These are phyloP conservation scores for Endomychus coccineus DNA, from an alignment of 2,888 invertebrate species.

Conservation along the genomic window DNA sequence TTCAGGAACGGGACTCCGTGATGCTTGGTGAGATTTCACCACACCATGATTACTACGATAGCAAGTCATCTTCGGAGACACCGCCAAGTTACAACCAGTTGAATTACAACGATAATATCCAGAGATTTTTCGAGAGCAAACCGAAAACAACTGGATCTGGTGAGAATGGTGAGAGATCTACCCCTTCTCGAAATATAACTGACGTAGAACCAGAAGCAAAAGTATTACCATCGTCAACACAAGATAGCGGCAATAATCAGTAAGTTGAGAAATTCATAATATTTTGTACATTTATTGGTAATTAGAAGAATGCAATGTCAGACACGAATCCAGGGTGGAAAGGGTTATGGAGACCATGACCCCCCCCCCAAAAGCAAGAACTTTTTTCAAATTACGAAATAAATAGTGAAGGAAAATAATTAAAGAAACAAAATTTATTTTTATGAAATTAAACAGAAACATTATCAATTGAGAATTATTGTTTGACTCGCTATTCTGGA, in stretches of 20 bases:
- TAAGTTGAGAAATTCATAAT: slow-evolving; percentile 22
- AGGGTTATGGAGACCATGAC: too few species aligned
- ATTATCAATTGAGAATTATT: too few species aligned
- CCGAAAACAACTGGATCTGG: slow-evolving; percentile 54
- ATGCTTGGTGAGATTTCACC: slow-evolving; percentile 82
- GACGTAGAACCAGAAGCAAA: slow-evolving; percentile 43
- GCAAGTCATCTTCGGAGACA: slow-evolving; percentile 72
- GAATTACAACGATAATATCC: slow-evolving; percentile 72
- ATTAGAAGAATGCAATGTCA: neutral
- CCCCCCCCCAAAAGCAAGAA: too few species aligned
- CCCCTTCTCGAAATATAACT: slow-evolving; percentile 34
- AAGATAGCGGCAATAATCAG: slow-evolving; percentile 34
- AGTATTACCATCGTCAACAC: slow-evolving; percentile 26
- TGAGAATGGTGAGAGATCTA: slow-evolving; percentile 41
- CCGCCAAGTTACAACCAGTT: slow-evolving; percentile 78
- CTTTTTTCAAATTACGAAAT: too few species aligned
- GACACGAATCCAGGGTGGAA: neutral
- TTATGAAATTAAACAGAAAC: too few species aligned
- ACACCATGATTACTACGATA: slow-evolving; percentile 71
- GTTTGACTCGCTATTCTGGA: too few species aligned
- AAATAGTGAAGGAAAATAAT: too few species aligned
- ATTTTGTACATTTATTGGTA: neutral
- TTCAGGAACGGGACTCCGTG: slow-evolving; percentile 68
- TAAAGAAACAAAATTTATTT: too few species aligned
- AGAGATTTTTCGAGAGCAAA: slow-evolving; percentile 59